Conservation (phyloP, 2,113 vertebrate species). For the Addax nasomaculatus region DNA sequence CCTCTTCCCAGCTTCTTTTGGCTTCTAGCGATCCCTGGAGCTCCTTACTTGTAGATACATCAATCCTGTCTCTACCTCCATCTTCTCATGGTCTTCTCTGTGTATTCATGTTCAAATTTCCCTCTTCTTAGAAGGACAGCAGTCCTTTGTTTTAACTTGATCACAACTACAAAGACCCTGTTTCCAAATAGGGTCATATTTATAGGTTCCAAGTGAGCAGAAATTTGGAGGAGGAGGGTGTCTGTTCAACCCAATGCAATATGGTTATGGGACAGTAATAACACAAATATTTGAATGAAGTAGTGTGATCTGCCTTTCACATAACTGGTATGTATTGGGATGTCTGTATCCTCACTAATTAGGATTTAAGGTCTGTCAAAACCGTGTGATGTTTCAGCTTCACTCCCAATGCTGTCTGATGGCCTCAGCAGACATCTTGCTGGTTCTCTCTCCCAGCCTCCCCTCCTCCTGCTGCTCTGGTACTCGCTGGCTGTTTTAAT, state of each 20-base stretch:
- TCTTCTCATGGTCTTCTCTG: neutral
- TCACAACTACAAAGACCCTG: neutral
- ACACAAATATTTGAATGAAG: neutral
- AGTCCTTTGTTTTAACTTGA: neutral
- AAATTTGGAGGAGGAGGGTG: neutral
- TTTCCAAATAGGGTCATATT: neutral
- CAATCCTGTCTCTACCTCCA: neutral
- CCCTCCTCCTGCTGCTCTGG: neutral
- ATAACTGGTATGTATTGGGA: neutral
- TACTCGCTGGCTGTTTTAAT: neutral
- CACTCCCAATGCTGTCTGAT: neutral
- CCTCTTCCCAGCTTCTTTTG: neutral
- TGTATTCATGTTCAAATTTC: neutral
- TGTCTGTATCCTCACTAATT: neutral
- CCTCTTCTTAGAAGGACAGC: neutral
- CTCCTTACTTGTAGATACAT: neutral
- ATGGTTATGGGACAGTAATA: neutral
- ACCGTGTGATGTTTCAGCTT: neutral
- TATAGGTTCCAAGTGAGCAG: neutral
- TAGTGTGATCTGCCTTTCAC: neutral
- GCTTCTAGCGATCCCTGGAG: too few species aligned
- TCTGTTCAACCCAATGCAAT: neutral
- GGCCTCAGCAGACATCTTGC: neutral
- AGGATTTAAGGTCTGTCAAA: slow-evolving; percentile 25
- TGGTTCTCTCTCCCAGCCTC: neutral